phyloP scores from a whole-genome alignment of 1,140 invertebrate species.

The Aphidius ervi region DNA sequence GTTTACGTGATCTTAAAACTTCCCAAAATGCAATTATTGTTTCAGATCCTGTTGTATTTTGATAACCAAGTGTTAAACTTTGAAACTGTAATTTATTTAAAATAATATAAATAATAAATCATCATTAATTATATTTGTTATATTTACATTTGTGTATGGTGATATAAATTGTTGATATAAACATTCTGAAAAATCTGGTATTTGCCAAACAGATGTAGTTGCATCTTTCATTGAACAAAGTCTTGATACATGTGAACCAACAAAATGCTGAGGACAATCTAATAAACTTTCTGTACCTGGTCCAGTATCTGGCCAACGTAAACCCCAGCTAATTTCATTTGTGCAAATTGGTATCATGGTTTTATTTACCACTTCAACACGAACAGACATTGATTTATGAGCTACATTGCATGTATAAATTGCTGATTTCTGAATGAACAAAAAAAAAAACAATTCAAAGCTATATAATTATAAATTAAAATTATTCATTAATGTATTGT shows the following conservation, averaged over 20 bases:
- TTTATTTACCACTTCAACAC: constrained; percentile 60
- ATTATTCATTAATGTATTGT: neutral
- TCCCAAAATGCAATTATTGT: constrained; percentile 54
- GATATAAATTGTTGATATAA: constrained; percentile 61
- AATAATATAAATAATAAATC: constrained; percentile 20
- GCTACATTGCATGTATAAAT: constrained; percentile 61
- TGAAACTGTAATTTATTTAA: constrained; percentile 53
- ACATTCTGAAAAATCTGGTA: constrained; percentile 71
- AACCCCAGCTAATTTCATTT: constrained; percentile 47
- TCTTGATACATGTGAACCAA: constrained; percentile 52
- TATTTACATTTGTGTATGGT: constrained; percentile 62
- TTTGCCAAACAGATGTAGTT: constrained; percentile 64
- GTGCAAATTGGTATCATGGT: constrained; percentile 56
- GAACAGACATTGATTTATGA: constrained; percentile 56
- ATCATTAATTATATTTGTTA: too few species aligned
- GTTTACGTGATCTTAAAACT: constrained; percentile 45
- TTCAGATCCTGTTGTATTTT: constrained; percentile 56
- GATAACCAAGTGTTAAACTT: constrained; percentile 62
- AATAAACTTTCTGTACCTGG: constrained; percentile 58
- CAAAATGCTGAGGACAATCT: constrained; percentile 57
- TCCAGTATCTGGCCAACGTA: constrained; percentile 61
- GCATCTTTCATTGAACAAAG: constrained; percentile 59
- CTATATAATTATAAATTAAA: neutral
- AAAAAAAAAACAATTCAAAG: constrained; percentile 7
- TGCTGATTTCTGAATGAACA: constrained; percentile 56